phyloP scores from a whole-genome alignment of 2,888 invertebrate species.

The Sarcophaga caerulescens region DNA sequence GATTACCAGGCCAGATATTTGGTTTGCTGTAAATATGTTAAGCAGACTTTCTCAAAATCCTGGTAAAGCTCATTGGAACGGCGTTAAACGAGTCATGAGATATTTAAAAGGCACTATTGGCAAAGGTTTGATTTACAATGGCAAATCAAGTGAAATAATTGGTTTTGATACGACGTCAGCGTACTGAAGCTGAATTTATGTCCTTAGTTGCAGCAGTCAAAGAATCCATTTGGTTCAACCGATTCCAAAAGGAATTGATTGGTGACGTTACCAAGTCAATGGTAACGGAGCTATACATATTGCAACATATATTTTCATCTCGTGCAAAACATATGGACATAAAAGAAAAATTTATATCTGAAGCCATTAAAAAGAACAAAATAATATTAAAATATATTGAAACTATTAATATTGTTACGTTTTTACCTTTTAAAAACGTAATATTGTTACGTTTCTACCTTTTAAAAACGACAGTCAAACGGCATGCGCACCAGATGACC shows the following conservation, averaged over 20 bases:
- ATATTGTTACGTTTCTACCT: too few relatives aligned
- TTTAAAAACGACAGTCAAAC: too few relatives aligned
- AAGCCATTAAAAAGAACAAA: too few relatives aligned
- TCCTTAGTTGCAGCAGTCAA: constrained; percentile 15
- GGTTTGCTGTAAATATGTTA: constrained; percentile 56
- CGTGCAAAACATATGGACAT: too few relatives aligned
- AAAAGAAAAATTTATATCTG: background rate
- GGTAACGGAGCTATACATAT: too few relatives aligned
- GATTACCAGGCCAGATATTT: constrained; percentile 57
- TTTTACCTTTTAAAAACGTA: too few relatives aligned
- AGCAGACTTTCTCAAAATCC: constrained; percentile 59
- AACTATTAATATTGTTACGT: too few relatives aligned
- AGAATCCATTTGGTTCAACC: constrained; percentile 12
- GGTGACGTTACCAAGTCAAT: too few relatives aligned
- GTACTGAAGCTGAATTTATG: constrained; percentile 22
- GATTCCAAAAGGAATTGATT: constrained; percentile 4
- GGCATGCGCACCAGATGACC: too few relatives aligned
- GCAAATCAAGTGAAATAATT: background rate
- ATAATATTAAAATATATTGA: too few relatives aligned
- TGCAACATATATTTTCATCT: too few relatives aligned
- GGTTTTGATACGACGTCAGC: background rate
- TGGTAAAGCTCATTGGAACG: constrained; percentile 52
- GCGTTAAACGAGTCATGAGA: constrained; percentile 55
- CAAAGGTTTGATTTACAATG: background rate
- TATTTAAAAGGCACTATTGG: constrained; percentile 25